Conservation (phyloP, 2,113 vertebrate genomes). For the Cyprinodon variegatus region DNA sequence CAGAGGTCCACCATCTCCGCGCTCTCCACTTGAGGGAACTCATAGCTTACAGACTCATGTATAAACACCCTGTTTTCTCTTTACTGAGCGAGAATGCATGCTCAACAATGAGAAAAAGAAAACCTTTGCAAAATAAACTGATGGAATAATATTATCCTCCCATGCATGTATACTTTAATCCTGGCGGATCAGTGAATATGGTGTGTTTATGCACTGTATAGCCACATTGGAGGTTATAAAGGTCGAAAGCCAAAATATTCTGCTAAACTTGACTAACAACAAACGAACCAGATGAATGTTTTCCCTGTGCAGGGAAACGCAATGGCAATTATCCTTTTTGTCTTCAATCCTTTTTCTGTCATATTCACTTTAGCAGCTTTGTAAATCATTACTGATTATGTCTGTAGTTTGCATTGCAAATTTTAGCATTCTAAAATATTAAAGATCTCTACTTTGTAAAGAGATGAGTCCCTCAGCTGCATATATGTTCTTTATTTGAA, state of each 20-base stretch:
- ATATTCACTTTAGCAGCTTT: slow-evolving; percentile 18
- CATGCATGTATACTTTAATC: slow-evolving; percentile 30
- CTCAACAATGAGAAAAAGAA: not conserved
- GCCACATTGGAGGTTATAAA: slow-evolving; percentile 4
- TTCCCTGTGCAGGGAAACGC: not conserved
- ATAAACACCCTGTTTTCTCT: not conserved
- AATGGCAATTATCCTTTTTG: slow-evolving; percentile 7
- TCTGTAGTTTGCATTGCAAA: slow-evolving; percentile 29
- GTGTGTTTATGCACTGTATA: not conserved
- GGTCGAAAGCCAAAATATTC: not conserved
- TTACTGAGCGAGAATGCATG: not conserved
- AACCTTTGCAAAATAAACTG: slow-evolving; percentile 1
- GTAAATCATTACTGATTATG: slow-evolving; percentile 26
- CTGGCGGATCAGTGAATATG: not conserved
- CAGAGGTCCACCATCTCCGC: slow-evolving; percentile 90
- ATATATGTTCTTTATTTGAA: not conserved
- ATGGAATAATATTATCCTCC: not conserved
- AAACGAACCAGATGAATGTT: slow-evolving; percentile 6
- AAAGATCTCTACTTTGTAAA: slow-evolving; percentile 28
- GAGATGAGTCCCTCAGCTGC: slow-evolving; percentile 18
- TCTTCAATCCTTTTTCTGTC: slow-evolving; percentile 8
- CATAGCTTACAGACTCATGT: slow-evolving; percentile 46
- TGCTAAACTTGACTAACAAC: not conserved
- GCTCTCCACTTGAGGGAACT: slow-evolving; percentile 84
- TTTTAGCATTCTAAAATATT: slow-evolving; percentile 20